Percentiles rank a stretch among this genome's conserved stretches.
Evolutionary conservation across 2,113 vertebrate species (phyloP).

Genomic region (Gymnogyps californianus): DNA sequence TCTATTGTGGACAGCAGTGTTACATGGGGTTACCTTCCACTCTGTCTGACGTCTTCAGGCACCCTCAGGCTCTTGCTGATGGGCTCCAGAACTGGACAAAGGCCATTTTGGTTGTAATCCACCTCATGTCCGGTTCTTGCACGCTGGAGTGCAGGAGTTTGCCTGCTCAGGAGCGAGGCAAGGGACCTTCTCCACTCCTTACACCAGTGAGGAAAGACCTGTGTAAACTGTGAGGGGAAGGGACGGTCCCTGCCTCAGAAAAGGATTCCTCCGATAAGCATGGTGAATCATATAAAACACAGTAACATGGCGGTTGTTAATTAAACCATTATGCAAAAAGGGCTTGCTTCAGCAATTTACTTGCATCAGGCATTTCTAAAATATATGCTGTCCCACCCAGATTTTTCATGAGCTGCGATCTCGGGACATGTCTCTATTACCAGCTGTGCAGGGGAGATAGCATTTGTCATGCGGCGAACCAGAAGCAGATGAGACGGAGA

Average conservation of each 20-base stretch:
- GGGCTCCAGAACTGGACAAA: not conserved
- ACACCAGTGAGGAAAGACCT: not conserved
- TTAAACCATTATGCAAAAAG: not conserved
- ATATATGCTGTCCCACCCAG: slow-evolving; percentile 11
- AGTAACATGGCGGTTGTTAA: not conserved
- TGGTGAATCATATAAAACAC: not conserved
- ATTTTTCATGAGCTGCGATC: not conserved
- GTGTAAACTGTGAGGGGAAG: not conserved
- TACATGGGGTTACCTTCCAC: not conserved
- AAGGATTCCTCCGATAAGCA: not conserved
- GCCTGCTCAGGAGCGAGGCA: not conserved
- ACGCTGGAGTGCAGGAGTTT: not conserved
- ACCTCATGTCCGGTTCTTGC: not conserved
- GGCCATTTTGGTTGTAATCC: not conserved
- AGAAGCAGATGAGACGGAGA: not conserved
- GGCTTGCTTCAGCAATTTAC: not conserved
- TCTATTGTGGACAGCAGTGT: not conserved
- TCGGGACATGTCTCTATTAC: not conserved
- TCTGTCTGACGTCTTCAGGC: not conserved
- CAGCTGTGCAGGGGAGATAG: not conserved
- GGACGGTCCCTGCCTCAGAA: not conserved
- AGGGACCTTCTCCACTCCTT: not conserved
- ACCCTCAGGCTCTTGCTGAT: not conserved
- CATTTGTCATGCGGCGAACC: not conserved
- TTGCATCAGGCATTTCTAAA: slow-evolving; percentile 31